phyloP scores from a whole-genome alignment of 2,888 invertebrate species.

The Trachelus stipa region DNA sequence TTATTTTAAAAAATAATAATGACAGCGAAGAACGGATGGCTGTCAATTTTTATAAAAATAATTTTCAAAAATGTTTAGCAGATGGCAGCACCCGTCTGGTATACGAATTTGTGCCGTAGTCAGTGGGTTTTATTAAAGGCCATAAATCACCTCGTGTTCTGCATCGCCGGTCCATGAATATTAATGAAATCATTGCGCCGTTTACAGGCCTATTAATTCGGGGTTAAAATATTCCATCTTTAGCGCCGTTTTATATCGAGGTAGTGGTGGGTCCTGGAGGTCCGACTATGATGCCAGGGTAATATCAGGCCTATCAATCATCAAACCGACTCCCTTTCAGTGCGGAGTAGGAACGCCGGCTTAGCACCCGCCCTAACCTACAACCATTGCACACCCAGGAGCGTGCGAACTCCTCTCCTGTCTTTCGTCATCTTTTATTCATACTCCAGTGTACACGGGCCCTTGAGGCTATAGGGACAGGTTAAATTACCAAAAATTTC shows the following conservation, averaged over 20 bases:
- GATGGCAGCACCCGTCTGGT: neutral
- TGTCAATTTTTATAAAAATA: neutral
- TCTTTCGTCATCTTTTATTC: constrained; percentile 54
- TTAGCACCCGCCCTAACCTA: constrained; percentile 29
- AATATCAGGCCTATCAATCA: constrained; percentile 66
- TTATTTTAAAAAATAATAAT: no score
- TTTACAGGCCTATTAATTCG: constrained; percentile 64
- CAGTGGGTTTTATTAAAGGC: constrained; percentile 39
- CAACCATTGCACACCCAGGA: constrained; percentile 37
- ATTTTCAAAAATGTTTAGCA: neutral
- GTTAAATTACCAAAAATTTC: constrained; percentile 11
- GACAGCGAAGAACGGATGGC: neutral
- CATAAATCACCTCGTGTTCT: constrained; percentile 52
- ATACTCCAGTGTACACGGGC: constrained; percentile 22
- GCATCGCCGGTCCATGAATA: constrained; percentile 59
- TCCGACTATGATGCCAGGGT: constrained; percentile 17
- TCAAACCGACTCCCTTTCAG: constrained; percentile 35
- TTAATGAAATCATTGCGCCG: constrained; percentile 64
- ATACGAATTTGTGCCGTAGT: neutral
- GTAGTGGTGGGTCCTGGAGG: constrained; percentile 26
- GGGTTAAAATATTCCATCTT: constrained; percentile 59
- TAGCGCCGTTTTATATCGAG: constrained; percentile 56
- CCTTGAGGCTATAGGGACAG: neutral
- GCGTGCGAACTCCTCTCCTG: constrained; percentile 40
- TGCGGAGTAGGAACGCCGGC: constrained; percentile 19